A percentile compares a stretch with the other conserved stretches of the same genome.
These are phyloP conservation scores for Ceyx cyanopectus DNA, from an alignment of 2,113 vertebrate genomes.

Conservation along the genomic window DNA sequence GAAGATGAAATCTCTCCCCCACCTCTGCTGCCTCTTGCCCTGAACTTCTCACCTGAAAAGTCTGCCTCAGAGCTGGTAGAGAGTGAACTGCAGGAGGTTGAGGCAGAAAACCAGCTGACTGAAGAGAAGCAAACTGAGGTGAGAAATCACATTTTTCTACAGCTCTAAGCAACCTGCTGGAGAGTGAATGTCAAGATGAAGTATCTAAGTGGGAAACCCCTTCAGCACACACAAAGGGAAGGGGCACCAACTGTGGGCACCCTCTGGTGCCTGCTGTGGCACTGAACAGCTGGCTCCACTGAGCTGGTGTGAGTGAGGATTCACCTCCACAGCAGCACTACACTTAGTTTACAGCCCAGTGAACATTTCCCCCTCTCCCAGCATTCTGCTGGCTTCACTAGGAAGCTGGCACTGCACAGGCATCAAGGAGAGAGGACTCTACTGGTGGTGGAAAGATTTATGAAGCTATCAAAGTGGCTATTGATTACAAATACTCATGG, in stretches of 20 bases:
- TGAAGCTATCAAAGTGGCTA: neutral
- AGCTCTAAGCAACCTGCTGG: neutral
- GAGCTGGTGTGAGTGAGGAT: neutral
- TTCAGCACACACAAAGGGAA: neutral
- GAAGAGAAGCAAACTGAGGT: conserved; percentile 53
- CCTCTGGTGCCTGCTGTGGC: neutral
- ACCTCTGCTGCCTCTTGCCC: conserved; percentile 54
- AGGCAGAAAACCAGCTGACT: neutral
- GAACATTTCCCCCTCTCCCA: neutral
- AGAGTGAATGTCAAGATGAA: neutral
- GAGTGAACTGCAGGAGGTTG: neutral
- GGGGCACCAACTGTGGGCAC: neutral
- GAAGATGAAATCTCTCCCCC: conserved; percentile 42
- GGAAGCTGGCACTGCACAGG: neutral
- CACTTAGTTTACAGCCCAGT: neutral
- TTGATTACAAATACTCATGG: neutral
- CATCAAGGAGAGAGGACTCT: neutral
- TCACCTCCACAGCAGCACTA: neutral
- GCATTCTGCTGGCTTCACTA: neutral
- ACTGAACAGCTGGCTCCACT: neutral
- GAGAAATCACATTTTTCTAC: neutral
- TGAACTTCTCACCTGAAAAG: conserved; percentile 80
- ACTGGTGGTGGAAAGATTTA: neutral
- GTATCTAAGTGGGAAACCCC: neutral
- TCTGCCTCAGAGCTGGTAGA: neutral